Percentiles rank a stretch among this genome's conserved stretches.
Evolutionary conservation across 2,113 vertebrate genomes (phyloP).

Genomic region (Balaeniceps rex): DNA sequence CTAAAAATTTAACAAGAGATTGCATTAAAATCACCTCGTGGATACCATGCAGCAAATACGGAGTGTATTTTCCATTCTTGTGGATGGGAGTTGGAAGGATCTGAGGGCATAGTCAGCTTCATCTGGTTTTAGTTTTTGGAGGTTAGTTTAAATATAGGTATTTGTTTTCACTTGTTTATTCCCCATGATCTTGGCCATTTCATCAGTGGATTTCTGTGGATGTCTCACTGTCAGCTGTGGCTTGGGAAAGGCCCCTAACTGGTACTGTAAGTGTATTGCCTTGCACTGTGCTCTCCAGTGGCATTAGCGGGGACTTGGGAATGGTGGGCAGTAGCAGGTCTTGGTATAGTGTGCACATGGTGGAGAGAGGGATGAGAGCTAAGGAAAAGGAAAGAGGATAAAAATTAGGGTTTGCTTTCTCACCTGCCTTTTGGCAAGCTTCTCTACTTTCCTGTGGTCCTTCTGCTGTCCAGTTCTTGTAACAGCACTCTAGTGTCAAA

Average conservation of each 20-base stretch:
- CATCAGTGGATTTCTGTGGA: not conserved
- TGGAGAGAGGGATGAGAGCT: not conserved
- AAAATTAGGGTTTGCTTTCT: not conserved
- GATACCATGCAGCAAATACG: not conserved
- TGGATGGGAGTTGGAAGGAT: not conserved
- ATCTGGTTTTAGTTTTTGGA: not conserved
- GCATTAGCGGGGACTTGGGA: not conserved
- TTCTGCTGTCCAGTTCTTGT: not conserved
- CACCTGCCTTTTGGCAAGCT: not conserved
- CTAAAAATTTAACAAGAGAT: not conserved
- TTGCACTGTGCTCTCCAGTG: not conserved
- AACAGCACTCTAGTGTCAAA: not conserved
- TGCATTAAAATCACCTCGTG: not conserved
- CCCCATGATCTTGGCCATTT: not conserved
- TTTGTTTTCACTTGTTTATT: not conserved
- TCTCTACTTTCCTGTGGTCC: not conserved
- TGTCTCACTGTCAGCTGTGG: not conserved
- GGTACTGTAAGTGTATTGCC: not conserved
- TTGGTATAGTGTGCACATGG: accelerated
- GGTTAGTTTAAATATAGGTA: not conserved
- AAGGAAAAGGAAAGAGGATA: not conserved
- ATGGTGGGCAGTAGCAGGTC: not conserved
- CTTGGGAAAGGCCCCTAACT: not conserved
- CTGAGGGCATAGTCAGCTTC: not conserved
- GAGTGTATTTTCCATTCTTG: not conserved